Base-by-base conservation (phyloP, 2,113 vertebrate genomes). In the Protobothrops mucrosquamatus region DNA sequence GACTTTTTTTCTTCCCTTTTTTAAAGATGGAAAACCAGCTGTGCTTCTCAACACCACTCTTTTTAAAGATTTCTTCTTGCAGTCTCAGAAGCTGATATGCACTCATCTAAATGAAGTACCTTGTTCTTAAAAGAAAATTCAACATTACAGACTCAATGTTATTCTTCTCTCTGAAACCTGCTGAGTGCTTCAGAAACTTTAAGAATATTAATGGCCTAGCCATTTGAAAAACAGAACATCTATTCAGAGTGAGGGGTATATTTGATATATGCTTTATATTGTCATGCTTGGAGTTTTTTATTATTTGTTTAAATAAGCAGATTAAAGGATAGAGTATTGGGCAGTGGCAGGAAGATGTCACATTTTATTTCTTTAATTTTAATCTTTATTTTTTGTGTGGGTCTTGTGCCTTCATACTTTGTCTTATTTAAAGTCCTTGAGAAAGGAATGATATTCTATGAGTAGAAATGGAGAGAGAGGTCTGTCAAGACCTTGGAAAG, bases 171-270 rank as follows among this genome's bases (percentile, higher is more conserved):
- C 64, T 87, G 93, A 88, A 57, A 23, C 0, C 43, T 92, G 54
- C 39, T 94, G 56, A 89, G 93, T 88, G 10, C 43, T 92, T 92
- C 81, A 87, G 81, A 69, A 10, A 11, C 92, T 85, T 11, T 89
- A 52, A 11, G 4, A 81, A 4, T 87, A 93, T 92, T 1, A n/a
- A 92, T 95, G 29, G 6, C 86, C 3, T 85, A 34, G 43, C 55
- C 14, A 86, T 85, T 86, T 86, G 43, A 85, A 85, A 90, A 90
- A 89, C 24, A 51, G 88, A 12, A 14, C 22, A 59, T 39, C 88
- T 61, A 56, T 52, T 46, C 43, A 90, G 6, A 23, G 46, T 52
- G 55, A 59, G 57, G 29, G 29, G 52, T 86, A 86, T 51, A n/a
- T 52, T 59, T 93, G 29, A 59, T n/a, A 57, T 51, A 39, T 89